Evolutionary conservation across 2,797 vertebrate genomes (phyloP), one percentile per base, ranked within the genome.

Genomic region (Rhinogobio ventralis): DNA sequence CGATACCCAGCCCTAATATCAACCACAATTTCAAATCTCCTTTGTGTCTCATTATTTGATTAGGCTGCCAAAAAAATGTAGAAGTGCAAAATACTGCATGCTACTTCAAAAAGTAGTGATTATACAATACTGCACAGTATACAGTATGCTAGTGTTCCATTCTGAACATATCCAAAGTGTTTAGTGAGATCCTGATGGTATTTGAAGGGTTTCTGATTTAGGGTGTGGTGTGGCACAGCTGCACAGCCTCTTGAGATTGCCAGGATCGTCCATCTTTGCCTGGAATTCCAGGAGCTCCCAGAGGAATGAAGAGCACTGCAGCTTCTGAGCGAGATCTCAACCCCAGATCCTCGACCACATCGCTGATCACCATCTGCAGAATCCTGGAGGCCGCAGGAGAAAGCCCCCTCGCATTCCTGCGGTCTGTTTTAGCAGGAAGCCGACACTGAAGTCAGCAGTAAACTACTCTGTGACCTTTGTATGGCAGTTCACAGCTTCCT

Each of bases 201-300:
- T 72, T 82, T 75, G 76, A 81, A 83, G 85, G 81, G 80, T 81
- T 85, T 81, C 68, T 78, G 79, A 83, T 82, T 82, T 17, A 78
- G 86, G 85, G 80, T 75, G 85, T 83, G 88, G 88, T 73, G 67
- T 81, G 83, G 68, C 66, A 82, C 88, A 88, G 85, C 88, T 89
- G 85, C 86, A 82, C 67, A 55, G 76, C 36, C 79, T 53, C 66
- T 55, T 64, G 69, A n/a, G 57, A 51, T 80, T 1, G 4, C 62
- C 68, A 60, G 5, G 60, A 81, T 86, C 67, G 51, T 89, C 55
- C 75, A 51, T 86, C 82, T 86, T 87, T 78, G 45, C n/a, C 73
- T 86, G 83, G 83, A 88, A 89, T 88, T 79, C 81, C 42, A 82
- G 83, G 78, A 89, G 67, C 83, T 88, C 83, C 86, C 87, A 66